Conservation (phyloP, 2,113 vertebrate genomes). For the Hemibagrus wyckioides region DNA sequence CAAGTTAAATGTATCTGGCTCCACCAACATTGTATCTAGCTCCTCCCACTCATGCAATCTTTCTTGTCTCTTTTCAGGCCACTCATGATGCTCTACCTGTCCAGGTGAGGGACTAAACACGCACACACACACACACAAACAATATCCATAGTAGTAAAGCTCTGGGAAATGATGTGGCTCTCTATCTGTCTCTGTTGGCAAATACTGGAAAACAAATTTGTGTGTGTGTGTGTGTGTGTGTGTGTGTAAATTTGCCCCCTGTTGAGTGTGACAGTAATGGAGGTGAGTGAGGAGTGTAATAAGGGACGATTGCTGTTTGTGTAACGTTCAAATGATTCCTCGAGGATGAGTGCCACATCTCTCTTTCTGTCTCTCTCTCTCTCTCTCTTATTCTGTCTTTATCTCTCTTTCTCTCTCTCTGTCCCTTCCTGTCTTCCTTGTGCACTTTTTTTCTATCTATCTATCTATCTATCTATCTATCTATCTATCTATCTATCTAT, state of each 20-base stretch:
- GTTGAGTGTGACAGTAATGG: constrained; percentile 40
- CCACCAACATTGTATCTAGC: not conserved
- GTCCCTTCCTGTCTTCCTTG: fast-evolving
- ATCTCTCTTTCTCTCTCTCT: not conserved
- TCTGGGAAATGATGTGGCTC: not conserved
- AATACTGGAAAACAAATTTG: not conserved
- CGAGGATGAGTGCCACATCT: not conserved
- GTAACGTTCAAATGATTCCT: constrained; percentile 41
- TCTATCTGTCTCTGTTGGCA: constrained; percentile 9
- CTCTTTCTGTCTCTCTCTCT: constrained; percentile 24
- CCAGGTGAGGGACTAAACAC: constrained; percentile 16
- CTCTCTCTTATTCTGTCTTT: not conserved
- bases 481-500: not conserved
- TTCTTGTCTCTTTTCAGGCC: not conserved
- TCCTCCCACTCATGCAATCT: not conserved
- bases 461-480: not conserved
- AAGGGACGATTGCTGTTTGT: constrained; percentile 38
- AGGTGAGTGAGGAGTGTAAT: constrained; percentile 34
- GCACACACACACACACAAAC: constrained; percentile 7
- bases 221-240: constrained; percentile 27
- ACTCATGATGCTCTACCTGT: constrained; percentile 36
- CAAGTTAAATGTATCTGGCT: not conserved
- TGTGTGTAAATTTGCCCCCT: constrained; percentile 15
- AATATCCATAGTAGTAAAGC: not conserved
- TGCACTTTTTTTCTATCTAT: not conserved